Base-by-base conservation (phyloP, 1,140 invertebrate genomes). In the Ceratina japonica region DNA sequence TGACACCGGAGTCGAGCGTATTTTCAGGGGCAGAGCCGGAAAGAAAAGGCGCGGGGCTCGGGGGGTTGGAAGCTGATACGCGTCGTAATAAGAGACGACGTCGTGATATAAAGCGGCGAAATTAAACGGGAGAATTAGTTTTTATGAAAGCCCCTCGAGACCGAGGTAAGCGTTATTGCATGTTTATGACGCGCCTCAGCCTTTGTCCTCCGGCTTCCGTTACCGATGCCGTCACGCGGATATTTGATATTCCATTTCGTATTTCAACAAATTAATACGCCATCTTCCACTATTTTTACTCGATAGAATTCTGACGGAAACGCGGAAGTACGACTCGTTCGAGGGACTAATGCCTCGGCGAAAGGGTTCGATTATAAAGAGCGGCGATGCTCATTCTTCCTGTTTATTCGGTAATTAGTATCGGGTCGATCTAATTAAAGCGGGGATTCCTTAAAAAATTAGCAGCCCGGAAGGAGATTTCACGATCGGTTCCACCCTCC, bases 61-160 rank as follows among this genome's bases (percentile, higher is more conserved):
- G 37, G 27, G 7, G 22, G 51, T 22, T n/a, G 59, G 59, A 31
- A 78, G 58, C 58, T 70, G 52, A 68, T 75, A 66, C 8, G 66
- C 63, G 49, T 22, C 49, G 61, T 44, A 81, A 83, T 78, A 83
- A 70, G 79, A 78, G 51, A 4, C 52, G 13, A 62, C 31, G 52
- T 20, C 49, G 27, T 61, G 31, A 56, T 77, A 68, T 83, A 83
- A 69, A 83, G 68, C 68, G 52, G n/a, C 63, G 79, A 69, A 80
- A 83, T 80, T 83, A 81, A 81, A 83, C 37, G 79, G 54, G 62
- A 52, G 64, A 78, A 79, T 74, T 75, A 79, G 70, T 78, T 79
- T 84, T 77, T 75, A 65, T 58, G 70, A 59, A 59, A 61, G 24
- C 22, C 49, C 37, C 52, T 70, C 75, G 75, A 65, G 65, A 10